Base-by-base conservation (phyloP, 2,888 invertebrate species). In the Eilema caniola region DNA sequence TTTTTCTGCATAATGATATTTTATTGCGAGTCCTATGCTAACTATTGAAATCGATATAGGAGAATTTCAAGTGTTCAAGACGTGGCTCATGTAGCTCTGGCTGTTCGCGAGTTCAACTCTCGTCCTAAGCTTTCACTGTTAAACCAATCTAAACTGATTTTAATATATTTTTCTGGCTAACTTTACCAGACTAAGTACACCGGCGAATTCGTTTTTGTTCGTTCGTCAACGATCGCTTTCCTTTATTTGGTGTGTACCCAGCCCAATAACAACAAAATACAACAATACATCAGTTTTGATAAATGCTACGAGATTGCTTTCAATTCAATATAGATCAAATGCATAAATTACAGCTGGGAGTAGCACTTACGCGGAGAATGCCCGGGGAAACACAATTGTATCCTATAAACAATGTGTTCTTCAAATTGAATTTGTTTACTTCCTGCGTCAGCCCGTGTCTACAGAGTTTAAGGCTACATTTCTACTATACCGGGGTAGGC, bases 361-460 rank as follows among this genome's bases (percentile, higher is more conserved):
- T 23, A 63, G 62, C 62, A 63, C 37, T 41, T 63, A 53, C 53
- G 20, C 53, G 23, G 23, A 20, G 37, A 66, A 59, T 25, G 33
- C 37, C 20, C 24, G 25, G 16, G 59, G n/a, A 20, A 66, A 37
- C 24, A 33, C 33, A 41, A 25, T 25, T 59, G 41, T 66, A 31
- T 37, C 41, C 20, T n/a, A 59, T 37, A 67, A 67, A 67, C 67
- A 62, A 67, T 61, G 69, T 62, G 61, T 66, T 70, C 16, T 56
- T 24, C 41, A 73, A 71, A 78, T 70, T 67, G 62, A 70, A 66
- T 76, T 73, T 73, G 70, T 74, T 69, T 70, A 23, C 25, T 53
- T 24, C 23, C 25, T 65, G 47, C 28, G 23, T 25, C 25, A 28
- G 24, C 62, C 47, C 28, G 71, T 70, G 69, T 76, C 71, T 66